These are phyloP conservation scores for Lampris megalopsis DNA, from an alignment of 2,113 vertebrate species.

Conservation along the genomic window DNA sequence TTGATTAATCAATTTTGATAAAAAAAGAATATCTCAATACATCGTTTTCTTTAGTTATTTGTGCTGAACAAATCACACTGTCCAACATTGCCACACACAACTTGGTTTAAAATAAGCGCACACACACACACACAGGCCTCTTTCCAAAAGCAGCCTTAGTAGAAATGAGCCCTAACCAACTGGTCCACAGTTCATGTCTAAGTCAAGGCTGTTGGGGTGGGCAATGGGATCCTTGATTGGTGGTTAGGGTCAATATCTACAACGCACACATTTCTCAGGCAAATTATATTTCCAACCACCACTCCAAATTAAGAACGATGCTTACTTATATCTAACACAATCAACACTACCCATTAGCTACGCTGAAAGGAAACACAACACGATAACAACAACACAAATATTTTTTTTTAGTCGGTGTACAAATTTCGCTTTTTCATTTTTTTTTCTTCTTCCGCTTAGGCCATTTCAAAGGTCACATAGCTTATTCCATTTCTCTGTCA, in stretches of 20 bases:
- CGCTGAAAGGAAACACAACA: constrained; percentile 47
- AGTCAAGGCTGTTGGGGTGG: not conserved
- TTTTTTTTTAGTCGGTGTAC: constrained; percentile 67
- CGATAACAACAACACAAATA: constrained; percentile 24
- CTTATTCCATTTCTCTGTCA: constrained; percentile 61
- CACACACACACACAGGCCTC: constrained; percentile 35
- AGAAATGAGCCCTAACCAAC: constrained; percentile 10
- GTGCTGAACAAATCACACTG: constrained; percentile 4
- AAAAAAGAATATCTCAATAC: constrained; percentile 8
- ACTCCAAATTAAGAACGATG: constrained; percentile 48
- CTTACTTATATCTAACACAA: constrained; percentile 50
- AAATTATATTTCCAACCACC: constrained; percentile 33
- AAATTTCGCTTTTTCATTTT: constrained; percentile 37
- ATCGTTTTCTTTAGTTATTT: not conserved
- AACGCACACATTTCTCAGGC: constrained; percentile 35
- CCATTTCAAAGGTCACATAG: constrained; percentile 60
- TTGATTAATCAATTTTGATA: too few relatives aligned
- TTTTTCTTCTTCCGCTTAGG: constrained; percentile 42
- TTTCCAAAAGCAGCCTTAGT: constrained; percentile 29
- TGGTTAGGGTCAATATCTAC: constrained; percentile 26
- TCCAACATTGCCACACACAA: constrained; percentile 12
- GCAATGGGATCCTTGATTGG: constrained; percentile 15
- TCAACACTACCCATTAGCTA: constrained; percentile 35
- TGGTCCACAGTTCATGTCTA: not conserved
- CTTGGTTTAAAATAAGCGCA: constrained; percentile 47